phyloP scores from a whole-genome alignment of 2,113 vertebrate species.

The Lampris megalopsis region DNA sequence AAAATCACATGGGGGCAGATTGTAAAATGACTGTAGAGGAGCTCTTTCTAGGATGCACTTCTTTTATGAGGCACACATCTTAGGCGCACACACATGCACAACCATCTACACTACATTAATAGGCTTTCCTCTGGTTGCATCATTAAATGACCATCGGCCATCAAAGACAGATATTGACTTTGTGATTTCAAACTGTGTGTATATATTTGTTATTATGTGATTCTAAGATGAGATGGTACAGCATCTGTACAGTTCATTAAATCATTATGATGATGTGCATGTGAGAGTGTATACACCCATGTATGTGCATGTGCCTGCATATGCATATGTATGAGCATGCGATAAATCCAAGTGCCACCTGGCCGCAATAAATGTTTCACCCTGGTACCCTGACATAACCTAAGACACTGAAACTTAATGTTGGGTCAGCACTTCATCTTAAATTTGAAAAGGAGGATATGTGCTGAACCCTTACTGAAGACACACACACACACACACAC shows the following conservation, averaged over 20 bases:
- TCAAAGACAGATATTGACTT: conserved; percentile 34
- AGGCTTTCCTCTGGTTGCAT: conserved; percentile 65
- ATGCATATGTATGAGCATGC: conserved; percentile 11
- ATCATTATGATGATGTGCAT: not conserved
- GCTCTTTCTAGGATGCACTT: no score
- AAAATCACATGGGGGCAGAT: no score
- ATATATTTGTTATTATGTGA: not conserved
- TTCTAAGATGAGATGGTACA: conserved; percentile 8
- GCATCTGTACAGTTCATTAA: no score
- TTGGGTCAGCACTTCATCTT: conserved; percentile 52
- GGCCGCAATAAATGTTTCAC: conserved; percentile 37
- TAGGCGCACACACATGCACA: not conserved
- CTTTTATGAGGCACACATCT: no score
- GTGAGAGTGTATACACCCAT: not conserved
- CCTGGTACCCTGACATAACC: conserved; percentile 18
- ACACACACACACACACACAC: conserved; percentile 10
- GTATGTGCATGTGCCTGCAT: conserved; percentile 18
- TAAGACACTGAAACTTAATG: conserved; percentile 14
- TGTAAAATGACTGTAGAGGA: no score
- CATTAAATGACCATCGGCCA: conserved; percentile 61
- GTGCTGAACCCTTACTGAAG: not conserved
- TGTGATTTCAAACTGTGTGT: conserved; percentile 33
- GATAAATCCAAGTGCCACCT: conserved; percentile 20
- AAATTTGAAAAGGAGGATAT: not conserved
- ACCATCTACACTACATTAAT: conserved; percentile 27